Percentiles rank a stretch among this genome's conserved stretches.
phyloP scores from a whole-genome alignment of 2,888 invertebrate species.

The Pardosa pseudoannulata region DNA sequence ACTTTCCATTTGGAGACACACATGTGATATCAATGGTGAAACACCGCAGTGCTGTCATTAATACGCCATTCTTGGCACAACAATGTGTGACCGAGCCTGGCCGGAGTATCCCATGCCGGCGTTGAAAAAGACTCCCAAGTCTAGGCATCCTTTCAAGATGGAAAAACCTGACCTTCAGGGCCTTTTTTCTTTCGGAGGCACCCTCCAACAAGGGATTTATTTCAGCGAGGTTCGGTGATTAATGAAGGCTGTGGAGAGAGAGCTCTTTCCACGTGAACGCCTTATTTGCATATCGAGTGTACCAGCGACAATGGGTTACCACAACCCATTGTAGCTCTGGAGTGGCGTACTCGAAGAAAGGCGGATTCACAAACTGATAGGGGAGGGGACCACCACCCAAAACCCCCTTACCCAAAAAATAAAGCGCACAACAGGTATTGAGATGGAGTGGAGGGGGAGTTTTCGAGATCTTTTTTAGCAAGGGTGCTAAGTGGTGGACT shows the following conservation, averaged over 20 bases:
- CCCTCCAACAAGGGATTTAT: constrained; percentile 19
- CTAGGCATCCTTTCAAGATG: background rate
- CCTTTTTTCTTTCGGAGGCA: background rate
- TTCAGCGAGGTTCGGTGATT: constrained; percentile 30
- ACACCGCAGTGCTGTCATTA: background rate
- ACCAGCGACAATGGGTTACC: constrained; percentile 27
- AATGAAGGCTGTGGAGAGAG: constrained; percentile 34
- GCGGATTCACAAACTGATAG: constrained; percentile 14
- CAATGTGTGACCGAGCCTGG: constrained; percentile 6
- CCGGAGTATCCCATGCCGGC: background rate
- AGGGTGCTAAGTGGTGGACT: background rate
- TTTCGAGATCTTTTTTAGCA: background rate
- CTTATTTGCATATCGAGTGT: constrained; percentile 70
- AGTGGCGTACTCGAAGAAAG: constrained; percentile 41
- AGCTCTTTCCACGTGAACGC: constrained; percentile 66
- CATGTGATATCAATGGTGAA: background rate
- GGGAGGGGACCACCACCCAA: background rate
- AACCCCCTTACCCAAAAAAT: constrained; percentile 5
- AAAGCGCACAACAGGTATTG: constrained; percentile 14
- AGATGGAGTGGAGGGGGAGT: background rate
- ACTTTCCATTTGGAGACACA: no score
- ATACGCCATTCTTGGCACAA: background rate
- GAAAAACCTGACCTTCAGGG: constrained; percentile 14
- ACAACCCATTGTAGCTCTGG: constrained; percentile 49
- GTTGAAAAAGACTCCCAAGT: constrained; percentile 3